A percentile compares a stretch with the other conserved stretches of the same genome.
phyloP scores from a whole-genome alignment of 2,888 invertebrate genomes.

The Rhamphomyia laevipes region DNA sequence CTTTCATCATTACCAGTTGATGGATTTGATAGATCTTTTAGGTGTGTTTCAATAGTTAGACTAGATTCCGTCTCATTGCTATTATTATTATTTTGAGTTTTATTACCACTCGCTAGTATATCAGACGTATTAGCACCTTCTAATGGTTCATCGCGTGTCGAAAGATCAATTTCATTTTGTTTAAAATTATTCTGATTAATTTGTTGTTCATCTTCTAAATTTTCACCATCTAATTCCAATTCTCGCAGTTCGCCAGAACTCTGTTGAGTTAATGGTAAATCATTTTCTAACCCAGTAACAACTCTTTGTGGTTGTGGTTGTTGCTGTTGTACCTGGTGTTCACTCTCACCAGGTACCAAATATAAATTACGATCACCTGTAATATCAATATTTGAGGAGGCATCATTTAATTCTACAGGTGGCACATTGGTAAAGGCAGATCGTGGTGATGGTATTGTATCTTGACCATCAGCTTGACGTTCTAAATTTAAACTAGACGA shows the following conservation, averaged over 20 bases:
- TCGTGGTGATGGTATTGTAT: constrained; percentile 22
- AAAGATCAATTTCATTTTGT: constrained; percentile 13
- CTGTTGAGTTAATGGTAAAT: constrained; percentile 18
- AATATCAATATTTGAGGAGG: constrained; percentile 18
- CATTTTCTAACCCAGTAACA: constrained; percentile 45
- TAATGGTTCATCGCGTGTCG: constrained; percentile 41
- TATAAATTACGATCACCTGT: constrained; percentile 28
- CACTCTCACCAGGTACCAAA: constrained; percentile 29
- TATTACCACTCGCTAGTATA: constrained; percentile 19
- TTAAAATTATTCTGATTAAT: constrained; percentile 9
- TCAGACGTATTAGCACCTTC: constrained; percentile 40
- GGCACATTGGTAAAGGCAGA: constrained; percentile 11
- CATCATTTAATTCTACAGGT: constrained; percentile 10
- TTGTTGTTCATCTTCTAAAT: constrained; percentile 35
- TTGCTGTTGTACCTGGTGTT: constrained; percentile 10
- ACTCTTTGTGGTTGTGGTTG: constrained; percentile 33
- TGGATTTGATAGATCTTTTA: constrained; percentile 24
- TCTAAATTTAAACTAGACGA: constrained; percentile 36
- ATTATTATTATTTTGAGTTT: constrained; percentile 5
- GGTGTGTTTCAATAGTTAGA: constrained; percentile 17
- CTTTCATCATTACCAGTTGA: constrained; percentile 34
- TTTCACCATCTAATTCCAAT: constrained; percentile 48
- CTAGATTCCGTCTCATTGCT: constrained; percentile 18
- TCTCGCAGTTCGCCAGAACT: constrained; percentile 39
- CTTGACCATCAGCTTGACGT: constrained; percentile 38